These are phyloP conservation scores for Physella acuta DNA, from an alignment of 1,140 invertebrate species.

Conservation along the genomic window DNA sequence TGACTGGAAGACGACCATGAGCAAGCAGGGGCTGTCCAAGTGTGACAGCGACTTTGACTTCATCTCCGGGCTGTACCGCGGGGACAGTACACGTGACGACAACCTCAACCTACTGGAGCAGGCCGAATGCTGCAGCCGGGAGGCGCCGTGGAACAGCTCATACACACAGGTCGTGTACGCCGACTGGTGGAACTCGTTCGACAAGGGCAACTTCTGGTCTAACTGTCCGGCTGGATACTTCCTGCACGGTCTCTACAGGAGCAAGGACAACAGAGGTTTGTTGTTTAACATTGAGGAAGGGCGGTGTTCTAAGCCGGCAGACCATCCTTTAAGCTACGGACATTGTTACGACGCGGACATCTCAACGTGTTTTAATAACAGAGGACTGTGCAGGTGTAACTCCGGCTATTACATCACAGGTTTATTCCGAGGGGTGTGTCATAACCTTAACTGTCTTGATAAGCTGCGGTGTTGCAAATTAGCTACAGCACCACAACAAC, in stretches of 20 bases:
- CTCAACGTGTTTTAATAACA: not conserved
- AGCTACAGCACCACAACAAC: not conserved
- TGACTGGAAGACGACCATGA: too few relatives aligned
- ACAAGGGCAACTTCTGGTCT: not conserved
- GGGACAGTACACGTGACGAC: too few relatives aligned
- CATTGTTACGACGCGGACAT: not conserved
- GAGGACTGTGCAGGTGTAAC: not conserved
- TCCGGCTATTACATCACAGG: not conserved
- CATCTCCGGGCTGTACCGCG: too few relatives aligned
- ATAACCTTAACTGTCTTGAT: not conserved
- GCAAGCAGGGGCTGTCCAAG: too few relatives aligned
- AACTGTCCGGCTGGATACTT: conserved; percentile 1
- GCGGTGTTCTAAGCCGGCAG: not conserved
- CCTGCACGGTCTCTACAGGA: not conserved
- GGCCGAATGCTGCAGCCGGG: not conserved
- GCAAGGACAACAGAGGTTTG: not conserved
- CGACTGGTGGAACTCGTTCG: not conserved
- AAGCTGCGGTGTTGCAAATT: conserved; percentile 10
- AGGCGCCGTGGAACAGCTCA: not conserved
- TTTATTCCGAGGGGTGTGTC: not conserved
- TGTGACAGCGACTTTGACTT: too few relatives aligned
- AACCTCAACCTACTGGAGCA: not conserved
- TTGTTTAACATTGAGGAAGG: not conserved
- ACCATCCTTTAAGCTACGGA: not conserved
- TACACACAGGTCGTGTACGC: not conserved